Base-by-base conservation (phyloP, 2,113 vertebrate genomes). In the Bombycilla garrulus region DNA sequence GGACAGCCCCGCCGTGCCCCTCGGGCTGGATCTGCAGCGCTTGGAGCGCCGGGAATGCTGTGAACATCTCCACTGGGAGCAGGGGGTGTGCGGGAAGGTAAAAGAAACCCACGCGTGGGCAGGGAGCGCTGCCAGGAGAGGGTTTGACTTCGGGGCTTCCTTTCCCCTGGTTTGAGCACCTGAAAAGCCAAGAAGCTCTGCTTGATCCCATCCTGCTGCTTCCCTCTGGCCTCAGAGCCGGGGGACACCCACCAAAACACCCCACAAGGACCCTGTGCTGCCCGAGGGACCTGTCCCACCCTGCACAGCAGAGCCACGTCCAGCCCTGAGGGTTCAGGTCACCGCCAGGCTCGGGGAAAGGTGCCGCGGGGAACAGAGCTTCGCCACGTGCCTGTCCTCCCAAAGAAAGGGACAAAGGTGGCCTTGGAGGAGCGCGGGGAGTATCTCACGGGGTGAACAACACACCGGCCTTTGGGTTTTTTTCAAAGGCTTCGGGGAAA, bases 241-340 rank as follows among this genome's bases (percentile, higher is more conserved):
- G 23, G 53, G 62, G 3, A n/a, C 51, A 36, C 31, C 20, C 79
- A 15, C 33, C 47, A 13, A 26, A 76, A 16, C 23, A 4, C 10
- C 84, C 89, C 54, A 25, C 6, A 19, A 9, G 5, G 8, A 13
- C 3, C 64, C 61, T 66, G 19, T 24, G 40, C 28, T 26, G 23
- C 40, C 25, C 0, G 2, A 31, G 38, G n/a, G 16, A 35, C 4
- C 5, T 0, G 4, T 8, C 5, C 42, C 16, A 1, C 2, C 18
- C 36, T 15, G 62, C 76, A 25, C 61, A 12, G 7, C 53, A 18
- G 17, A 29, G 51, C 13, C 36, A 29, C 48, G 2, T 3, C 40
- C 77, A 57, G 31, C 77, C 31, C 45, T 0, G 51, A 12, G 53
- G 53, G 1, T 83, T 60, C 8, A 0, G 7, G 21, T 22, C 81